phyloP scores from a whole-genome alignment of 2,888 invertebrate species.

The Charanyca ferruginea region DNA sequence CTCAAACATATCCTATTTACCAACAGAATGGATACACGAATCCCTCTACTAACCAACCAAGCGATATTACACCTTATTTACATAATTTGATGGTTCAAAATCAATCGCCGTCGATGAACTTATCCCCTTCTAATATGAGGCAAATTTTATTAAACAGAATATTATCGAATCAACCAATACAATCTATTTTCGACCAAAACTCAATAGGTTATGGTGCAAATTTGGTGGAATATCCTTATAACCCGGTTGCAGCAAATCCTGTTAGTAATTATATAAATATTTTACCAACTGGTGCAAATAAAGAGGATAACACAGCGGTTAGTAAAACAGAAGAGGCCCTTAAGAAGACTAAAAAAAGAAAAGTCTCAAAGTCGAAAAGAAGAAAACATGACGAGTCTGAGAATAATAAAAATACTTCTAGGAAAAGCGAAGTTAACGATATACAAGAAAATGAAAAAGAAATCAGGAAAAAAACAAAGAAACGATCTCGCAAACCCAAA shows the following conservation, averaged over 20 bases:
- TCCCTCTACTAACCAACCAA: slow-evolving; percentile 54
- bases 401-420: background rate
- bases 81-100: slow-evolving; percentile 64
- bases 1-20: slow-evolving; percentile 63
- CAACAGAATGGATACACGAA: slow-evolving; percentile 56
- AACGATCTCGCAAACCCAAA: slow-evolving; percentile 17
- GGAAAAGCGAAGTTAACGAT: background rate
- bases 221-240: slow-evolving; percentile 57
- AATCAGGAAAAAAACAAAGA: slow-evolving; percentile 37
- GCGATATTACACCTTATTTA: slow-evolving; percentile 64
- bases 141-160: slow-evolving; percentile 71
- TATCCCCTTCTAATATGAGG: slow-evolving; percentile 62
- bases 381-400: slow-evolving; percentile 22
- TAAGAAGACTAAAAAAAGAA: slow-evolving; percentile 39
- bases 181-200: slow-evolving; percentile 68
- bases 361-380: slow-evolving; percentile 30
- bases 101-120: slow-evolving; percentile 53
- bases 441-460: slow-evolving; percentile 23
- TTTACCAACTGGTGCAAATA: slow-evolving; percentile 20
- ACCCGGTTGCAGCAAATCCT: slow-evolving; percentile 63
- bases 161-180: slow-evolving; percentile 66
- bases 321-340: slow-evolving; percentile 6
- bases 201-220: slow-evolving; percentile 65
- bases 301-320: background rate
- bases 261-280: slow-evolving; percentile 72